Base-by-base conservation (phyloP, 53 echinoderm and acorn worm species). In the Zoroaster sp. region DNA sequence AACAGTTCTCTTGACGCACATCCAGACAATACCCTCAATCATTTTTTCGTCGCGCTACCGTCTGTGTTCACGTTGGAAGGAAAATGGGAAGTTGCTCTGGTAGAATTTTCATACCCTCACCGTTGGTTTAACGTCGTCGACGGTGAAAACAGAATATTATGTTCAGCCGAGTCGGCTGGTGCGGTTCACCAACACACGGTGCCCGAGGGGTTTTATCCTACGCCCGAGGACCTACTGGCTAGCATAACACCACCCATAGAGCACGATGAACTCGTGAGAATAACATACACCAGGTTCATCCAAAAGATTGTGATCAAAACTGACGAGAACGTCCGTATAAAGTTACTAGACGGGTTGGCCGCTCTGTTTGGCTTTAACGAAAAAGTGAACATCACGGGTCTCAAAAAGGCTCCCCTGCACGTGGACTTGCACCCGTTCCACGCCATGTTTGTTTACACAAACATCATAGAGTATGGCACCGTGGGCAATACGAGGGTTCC, bases 1-100 rank as follows among this genome's bases (percentile, higher is more conserved):
- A 95, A 94, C 66, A 94, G 90, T 46, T 90, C 90, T 1, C 36
- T 90, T 51, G 20, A 75, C 8, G 68, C 70, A 69, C 82, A 87
- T 77, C 92, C 94, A 28, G 20, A 86, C 14, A 91, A 91, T 32
- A 88, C 91, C 1, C 47, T 91, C 30, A 80, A 81, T 10, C 87
- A 80, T 74, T 93, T 66, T 40, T 65, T 41, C 21, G 66, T 83
- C 1, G 41, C 40, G 31, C 55, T 88, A 34, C 71, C 86, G 14
- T 40, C 76, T 13, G 86, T 86, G 32, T 25, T 93, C 1, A 28
- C 28, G 11, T 38, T 85, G 17, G 38, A 73, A 0, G 90, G 83
- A 9, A 41, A 72, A 0, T 83, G 83, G 85, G 85, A 73, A 38
- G 74, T 85, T 4, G 43, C 33, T 46, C 35, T 85, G 0, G 90